These are phyloP conservation scores for Phymatocera aterrima DNA, from an alignment of 2,888 invertebrate genomes.

Conservation along the genomic window DNA sequence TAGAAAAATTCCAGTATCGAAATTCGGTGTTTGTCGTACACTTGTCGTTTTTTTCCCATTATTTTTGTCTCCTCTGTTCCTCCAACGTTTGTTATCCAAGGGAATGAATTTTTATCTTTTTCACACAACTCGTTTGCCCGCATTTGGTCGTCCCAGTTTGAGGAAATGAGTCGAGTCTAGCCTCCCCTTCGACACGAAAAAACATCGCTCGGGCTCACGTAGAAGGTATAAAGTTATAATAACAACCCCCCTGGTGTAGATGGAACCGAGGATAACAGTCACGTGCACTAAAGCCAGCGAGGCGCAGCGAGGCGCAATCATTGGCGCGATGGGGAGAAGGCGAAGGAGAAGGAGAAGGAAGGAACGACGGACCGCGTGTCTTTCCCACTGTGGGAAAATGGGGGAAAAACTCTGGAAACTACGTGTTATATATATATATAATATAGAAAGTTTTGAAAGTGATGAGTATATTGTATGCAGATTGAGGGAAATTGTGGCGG, in stretches of 20 bases:
- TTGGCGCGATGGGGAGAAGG: slow-evolving; percentile 15
- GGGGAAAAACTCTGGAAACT: slow-evolving; percentile 20
- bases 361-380: neutral
- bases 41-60: neutral
- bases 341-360: neutral
- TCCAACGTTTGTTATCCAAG: neutral
- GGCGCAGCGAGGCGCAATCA: slow-evolving; percentile 39
- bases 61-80: neutral
- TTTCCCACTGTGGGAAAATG: slow-evolving; percentile 40
- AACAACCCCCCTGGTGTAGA: slow-evolving; percentile 29
- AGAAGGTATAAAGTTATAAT: slow-evolving; percentile 25
- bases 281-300: slow-evolving; percentile 36
- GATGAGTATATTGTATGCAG: neutral
- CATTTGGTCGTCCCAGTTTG: neutral
- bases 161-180: neutral
- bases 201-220: neutral
- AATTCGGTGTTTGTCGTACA: no score
- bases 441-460: neutral
- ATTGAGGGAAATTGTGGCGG: neutral
- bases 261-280: slow-evolving; percentile 37
- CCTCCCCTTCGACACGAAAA: no score
- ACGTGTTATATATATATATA: neutral
- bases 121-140: neutral
- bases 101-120: neutral
- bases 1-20: no score